These are phyloP conservation scores for Dasyornis broadbenti DNA, from an alignment of 2,113 vertebrate species.

Conservation along the genomic window DNA sequence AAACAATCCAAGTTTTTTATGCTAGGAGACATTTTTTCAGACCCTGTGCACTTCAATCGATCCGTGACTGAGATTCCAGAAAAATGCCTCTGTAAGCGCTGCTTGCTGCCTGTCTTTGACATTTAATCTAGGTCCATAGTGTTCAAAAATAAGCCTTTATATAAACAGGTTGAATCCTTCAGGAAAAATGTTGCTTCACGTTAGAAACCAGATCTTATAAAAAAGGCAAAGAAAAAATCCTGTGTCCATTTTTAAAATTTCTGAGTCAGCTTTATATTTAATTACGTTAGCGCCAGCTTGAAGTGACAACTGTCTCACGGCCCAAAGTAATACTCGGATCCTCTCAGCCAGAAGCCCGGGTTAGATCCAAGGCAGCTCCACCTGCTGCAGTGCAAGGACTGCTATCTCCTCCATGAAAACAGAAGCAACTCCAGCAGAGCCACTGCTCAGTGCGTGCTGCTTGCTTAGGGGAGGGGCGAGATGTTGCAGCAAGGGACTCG, in stretches of 20 bases:
- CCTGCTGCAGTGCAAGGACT: conserved; percentile 58
- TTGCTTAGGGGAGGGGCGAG: conserved; percentile 54
- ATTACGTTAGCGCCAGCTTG: background rate
- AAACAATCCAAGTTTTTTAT: conserved; percentile 86
- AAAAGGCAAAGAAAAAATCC: conserved; percentile 10
- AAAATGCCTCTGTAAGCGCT: conserved; percentile 72
- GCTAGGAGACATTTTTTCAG: conserved; percentile 80
- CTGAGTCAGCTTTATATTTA: background rate
- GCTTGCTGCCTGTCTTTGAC: conserved; percentile 79
- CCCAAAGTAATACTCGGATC: background rate
- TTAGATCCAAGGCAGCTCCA: conserved; percentile 49
- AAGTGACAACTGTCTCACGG: background rate
- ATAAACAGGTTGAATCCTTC: conserved; percentile 34
- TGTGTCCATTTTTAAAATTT: conserved; percentile 26
- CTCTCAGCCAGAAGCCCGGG: background rate
- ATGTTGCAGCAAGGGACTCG: conserved; percentile 65
- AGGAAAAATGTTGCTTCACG: background rate
- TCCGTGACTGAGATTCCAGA: conserved; percentile 72
- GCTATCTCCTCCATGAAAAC: conserved; percentile 35
- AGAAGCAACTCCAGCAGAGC: conserved; percentile 42
- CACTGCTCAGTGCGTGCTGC: background rate
- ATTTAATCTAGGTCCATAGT: conserved; percentile 82
- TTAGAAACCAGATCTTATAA: conserved; percentile 17
- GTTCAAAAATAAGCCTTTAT: conserved; percentile 58
- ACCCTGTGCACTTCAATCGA: conserved; percentile 70